Percentiles rank a stretch among this genome's conserved stretches.
Evolutionary conservation across 2,797 vertebrate genomes (phyloP).

Genomic region (Prionace glauca): DNA sequence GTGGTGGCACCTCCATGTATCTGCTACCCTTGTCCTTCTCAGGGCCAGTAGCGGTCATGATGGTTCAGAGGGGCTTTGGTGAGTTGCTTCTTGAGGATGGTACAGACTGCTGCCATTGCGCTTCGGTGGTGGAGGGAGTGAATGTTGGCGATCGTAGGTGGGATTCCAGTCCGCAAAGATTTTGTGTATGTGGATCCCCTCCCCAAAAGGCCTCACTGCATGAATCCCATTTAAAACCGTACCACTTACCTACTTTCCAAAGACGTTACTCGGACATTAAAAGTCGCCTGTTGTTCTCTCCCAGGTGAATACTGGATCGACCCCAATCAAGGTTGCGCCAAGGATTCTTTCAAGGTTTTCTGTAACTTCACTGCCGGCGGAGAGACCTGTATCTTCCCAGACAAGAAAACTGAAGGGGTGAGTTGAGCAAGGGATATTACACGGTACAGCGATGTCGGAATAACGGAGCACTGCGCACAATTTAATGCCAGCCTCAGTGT

Average conservation of each 20-base stretch:
- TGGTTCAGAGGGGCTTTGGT: too few species aligned
- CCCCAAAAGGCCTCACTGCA: background rate
- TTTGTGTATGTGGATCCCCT: background rate
- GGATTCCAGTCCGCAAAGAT: background rate
- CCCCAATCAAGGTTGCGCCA: constrained; percentile 71
- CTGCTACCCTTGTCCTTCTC: too few species aligned
- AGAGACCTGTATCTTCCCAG: constrained; percentile 66
- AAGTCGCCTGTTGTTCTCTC: background rate
- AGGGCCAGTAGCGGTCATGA: too few species aligned
- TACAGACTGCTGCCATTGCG: too few species aligned
- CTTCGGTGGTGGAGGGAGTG: too few species aligned
- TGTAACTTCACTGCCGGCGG: constrained; percentile 69
- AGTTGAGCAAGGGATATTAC: constrained; percentile 28
- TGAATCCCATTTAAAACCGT: background rate
- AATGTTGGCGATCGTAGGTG: too few species aligned
- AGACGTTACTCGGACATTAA: background rate
- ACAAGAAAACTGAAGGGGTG: constrained; percentile 55
- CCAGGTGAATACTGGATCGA: constrained; percentile 74
- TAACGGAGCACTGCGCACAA: background rate
- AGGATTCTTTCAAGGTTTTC: constrained; percentile 71
- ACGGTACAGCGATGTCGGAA: too few species aligned
- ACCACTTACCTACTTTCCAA: background rate
- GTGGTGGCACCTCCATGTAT: too few species aligned
- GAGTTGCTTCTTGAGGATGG: too few species aligned
- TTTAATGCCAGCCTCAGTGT: background rate